Evolutionary conservation across 2,113 vertebrate species (phyloP).

Genomic region (Centrocercus urophasianus): DNA sequence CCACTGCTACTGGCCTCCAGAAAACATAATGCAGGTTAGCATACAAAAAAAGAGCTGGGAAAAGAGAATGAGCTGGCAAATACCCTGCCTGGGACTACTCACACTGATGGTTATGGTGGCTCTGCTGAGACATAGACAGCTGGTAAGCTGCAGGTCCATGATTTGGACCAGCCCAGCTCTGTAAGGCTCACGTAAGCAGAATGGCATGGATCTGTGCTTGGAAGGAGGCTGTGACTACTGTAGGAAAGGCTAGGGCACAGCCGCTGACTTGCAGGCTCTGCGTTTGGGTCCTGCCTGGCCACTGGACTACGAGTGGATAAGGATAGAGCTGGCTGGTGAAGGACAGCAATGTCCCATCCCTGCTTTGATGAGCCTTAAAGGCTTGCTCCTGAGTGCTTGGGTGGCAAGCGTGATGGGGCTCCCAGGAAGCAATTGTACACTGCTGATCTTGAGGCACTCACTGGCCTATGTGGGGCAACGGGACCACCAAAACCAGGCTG

Average conservation of each 20-base stretch:
- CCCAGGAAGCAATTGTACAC: not conserved
- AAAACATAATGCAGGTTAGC: not conserved
- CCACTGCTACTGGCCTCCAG: not conserved
- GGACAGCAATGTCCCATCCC: not conserved
- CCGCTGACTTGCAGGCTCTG: not conserved
- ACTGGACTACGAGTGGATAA: fast-evolving
- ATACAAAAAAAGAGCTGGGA: not conserved
- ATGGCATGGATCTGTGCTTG: not conserved
- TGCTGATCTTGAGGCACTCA: not conserved
- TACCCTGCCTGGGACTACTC: not conserved
- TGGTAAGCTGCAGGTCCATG: not conserved
- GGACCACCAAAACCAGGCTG: fast-evolving
- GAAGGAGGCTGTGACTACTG: not conserved
- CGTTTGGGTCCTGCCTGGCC: fast-evolving
- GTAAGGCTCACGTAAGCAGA: not conserved
- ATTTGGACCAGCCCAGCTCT: not conserved
- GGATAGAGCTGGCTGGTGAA: not conserved
- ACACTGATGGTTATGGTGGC: fast-evolving
- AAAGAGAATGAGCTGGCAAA: not conserved
- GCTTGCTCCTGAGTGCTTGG: not conserved
- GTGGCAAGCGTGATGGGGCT: not conserved
- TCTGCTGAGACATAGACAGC: fast-evolving
- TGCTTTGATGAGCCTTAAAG: not conserved
- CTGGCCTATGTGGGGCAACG: not conserved
- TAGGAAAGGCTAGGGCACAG: not conserved